phyloP scores from a whole-genome alignment of 2,797 vertebrate genomes.

The Enteromius argenteus region DNA sequence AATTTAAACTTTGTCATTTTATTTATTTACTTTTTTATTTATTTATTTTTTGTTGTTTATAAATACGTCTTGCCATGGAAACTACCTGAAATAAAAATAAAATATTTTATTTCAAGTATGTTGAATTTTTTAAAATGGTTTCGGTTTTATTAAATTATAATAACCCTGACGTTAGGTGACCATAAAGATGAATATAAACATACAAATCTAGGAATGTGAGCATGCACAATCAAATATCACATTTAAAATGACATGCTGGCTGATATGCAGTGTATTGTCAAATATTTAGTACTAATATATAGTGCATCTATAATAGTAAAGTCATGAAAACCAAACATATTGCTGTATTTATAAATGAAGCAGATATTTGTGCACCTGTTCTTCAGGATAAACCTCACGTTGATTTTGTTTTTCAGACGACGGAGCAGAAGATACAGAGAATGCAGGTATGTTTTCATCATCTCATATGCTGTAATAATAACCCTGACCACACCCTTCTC shows the following conservation, averaged over 20 bases:
- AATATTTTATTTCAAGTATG: neutral
- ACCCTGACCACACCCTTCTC: constrained; percentile 27
- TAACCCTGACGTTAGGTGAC: neutral
- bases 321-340: neutral
- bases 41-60: neutral
- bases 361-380: neutral
- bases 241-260: neutral
- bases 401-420: constrained; percentile 21
- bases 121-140: neutral
- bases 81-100: neutral
- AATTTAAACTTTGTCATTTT: neutral
- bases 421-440: neutral
- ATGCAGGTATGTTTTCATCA: neutral
- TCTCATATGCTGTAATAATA: neutral
- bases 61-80: neutral
- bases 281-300: neutral
- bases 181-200: neutral
- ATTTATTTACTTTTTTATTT: neutral
- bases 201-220: neutral
- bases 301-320: neutral
- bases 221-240: neutral
- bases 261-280: neutral
- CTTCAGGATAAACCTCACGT: neutral
- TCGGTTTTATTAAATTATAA: neutral
- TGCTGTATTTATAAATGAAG: neutral